Conservation (phyloP, 2,888 invertebrate genomes). For the Lymantria dispar region DNA sequence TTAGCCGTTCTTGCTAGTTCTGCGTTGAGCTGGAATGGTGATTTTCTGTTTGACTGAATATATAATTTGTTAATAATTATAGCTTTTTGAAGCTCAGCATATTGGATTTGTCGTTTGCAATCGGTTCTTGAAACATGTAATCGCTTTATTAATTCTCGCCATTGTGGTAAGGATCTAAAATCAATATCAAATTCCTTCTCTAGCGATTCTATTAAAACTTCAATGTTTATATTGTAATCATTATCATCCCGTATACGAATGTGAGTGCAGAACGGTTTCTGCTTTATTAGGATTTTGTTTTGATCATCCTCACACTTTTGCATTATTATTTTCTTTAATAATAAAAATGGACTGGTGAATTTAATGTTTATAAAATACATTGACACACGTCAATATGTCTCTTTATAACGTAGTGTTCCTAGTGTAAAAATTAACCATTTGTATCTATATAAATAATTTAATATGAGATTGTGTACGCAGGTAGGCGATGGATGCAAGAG, state of each 20-base stretch:
- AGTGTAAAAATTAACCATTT: not conserved
- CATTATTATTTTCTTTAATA: not conserved
- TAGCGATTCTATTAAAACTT: constrained; percentile 48
- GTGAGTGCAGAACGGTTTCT: constrained; percentile 44
- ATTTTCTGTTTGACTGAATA: constrained; percentile 45
- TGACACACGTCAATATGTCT: not conserved
- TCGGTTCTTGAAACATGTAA: constrained; percentile 45
- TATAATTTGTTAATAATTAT: constrained; percentile 59
- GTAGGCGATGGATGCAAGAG: constrained; percentile 68
- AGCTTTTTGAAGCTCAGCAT: constrained; percentile 47
- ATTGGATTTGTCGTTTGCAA: constrained; percentile 48
- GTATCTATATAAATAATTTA: not conserved
- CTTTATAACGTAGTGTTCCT: no score
- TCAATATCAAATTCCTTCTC: constrained; percentile 55
- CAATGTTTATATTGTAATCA: constrained; percentile 43
- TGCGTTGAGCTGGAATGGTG: constrained; percentile 61
- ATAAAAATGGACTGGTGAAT: not conserved
- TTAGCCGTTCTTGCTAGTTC: constrained; percentile 52
- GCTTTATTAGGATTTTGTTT: not conserved
- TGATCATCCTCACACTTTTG: not conserved
- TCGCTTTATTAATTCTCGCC: constrained; percentile 53
- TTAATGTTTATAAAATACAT: not conserved
- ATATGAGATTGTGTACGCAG: constrained; percentile 28
- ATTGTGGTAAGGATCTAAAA: constrained; percentile 53
- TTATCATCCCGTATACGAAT: constrained; percentile 50